Evolutionary conservation across 2,797 vertebrate genomes (phyloP).

Genomic region (Anabas testudineus): DNA sequence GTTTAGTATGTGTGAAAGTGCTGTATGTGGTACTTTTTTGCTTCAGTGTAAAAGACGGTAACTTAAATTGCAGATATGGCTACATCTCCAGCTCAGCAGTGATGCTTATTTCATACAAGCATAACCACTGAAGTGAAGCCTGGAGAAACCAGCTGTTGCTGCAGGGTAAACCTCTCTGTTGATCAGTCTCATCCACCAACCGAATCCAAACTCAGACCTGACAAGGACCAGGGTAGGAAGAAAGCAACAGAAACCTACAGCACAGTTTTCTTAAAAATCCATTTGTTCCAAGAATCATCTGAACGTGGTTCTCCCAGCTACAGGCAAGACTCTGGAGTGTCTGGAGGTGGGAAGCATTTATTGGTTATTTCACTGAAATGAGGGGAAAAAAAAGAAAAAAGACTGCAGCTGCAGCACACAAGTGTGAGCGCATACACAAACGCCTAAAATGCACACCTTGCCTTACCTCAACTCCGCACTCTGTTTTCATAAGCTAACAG

Average conservation of each 20-base stretch:
- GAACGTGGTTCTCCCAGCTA: slow-evolving; percentile 53
- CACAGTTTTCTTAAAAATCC: slow-evolving; percentile 84
- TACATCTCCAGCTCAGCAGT: not conserved
- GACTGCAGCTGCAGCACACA: slow-evolving; percentile 23
- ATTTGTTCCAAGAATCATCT: slow-evolving; percentile 89
- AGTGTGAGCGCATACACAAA: slow-evolving; percentile 30
- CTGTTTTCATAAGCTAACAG: slow-evolving; percentile 44
- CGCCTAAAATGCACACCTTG: slow-evolving; percentile 32
- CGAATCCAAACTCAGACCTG: slow-evolving; percentile 21
- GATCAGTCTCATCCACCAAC: slow-evolving; percentile 74
- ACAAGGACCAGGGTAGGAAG: slow-evolving; percentile 45
- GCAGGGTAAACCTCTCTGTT: slow-evolving; percentile 83
- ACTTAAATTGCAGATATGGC: slow-evolving; percentile 82
- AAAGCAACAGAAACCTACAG: slow-evolving; percentile 63
- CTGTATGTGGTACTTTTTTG: slow-evolving; percentile 22
- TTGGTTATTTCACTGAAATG: slow-evolving; percentile 43
- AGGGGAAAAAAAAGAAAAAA: slow-evolving; percentile 28
- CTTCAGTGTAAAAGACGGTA: slow-evolving; percentile 65
- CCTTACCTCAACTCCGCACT: slow-evolving; percentile 43
- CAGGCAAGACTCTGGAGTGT: slow-evolving; percentile 38
- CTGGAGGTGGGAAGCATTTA: slow-evolving; percentile 54
- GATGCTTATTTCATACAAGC: too few species aligned
- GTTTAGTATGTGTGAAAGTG: slow-evolving; percentile 43
- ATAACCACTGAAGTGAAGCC: slow-evolving; percentile 68
- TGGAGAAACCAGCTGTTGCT: slow-evolving; percentile 90